Conservation (phyloP, 2,888 invertebrate species). For the Megaustenia siamemsis region DNA sequence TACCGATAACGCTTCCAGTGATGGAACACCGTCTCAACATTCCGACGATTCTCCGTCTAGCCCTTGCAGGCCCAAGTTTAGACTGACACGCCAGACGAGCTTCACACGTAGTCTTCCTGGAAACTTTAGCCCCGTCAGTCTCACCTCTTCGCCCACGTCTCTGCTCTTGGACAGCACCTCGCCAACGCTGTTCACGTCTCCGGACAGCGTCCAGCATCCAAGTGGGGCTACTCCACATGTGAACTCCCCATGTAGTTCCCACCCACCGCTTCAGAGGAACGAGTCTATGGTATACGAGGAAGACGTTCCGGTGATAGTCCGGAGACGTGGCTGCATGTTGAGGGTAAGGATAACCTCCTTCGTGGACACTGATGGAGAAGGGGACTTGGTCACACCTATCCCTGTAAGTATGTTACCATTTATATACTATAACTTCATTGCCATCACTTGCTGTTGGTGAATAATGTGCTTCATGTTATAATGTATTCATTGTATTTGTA, state of each 20-base stretch:
- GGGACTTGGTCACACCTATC: constrained; percentile 31
- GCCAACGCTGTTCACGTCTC: not conserved
- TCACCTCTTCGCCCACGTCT: constrained; percentile 20
- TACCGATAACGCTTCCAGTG: not conserved
- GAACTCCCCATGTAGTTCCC: constrained; percentile 10
- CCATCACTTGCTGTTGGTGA: no score
- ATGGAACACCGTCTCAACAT: not conserved
- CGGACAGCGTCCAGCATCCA: not conserved
- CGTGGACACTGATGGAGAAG: constrained; percentile 58
- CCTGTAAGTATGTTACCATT: constrained; percentile 50
- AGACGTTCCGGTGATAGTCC: constrained; percentile 76
- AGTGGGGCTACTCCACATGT: not conserved
- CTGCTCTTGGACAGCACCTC: constrained; percentile 6
- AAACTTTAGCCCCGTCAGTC: constrained; percentile 29
- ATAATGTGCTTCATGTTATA: no score
- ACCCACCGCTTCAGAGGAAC: constrained; percentile 56
- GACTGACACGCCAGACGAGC: constrained; percentile 36
- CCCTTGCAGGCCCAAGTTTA: not conserved
- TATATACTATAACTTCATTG: no score
- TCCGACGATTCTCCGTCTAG: constrained; percentile 30
- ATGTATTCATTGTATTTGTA: no score
- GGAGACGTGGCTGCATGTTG: constrained; percentile 75
- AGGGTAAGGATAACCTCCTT: constrained; percentile 76
- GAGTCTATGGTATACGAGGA: constrained; percentile 75
- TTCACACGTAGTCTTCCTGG: constrained; percentile 2